These are phyloP conservation scores for Halcyon malimbica DNA, from an alignment of 2,113 vertebrate genomes.

Conservation along the genomic window DNA sequence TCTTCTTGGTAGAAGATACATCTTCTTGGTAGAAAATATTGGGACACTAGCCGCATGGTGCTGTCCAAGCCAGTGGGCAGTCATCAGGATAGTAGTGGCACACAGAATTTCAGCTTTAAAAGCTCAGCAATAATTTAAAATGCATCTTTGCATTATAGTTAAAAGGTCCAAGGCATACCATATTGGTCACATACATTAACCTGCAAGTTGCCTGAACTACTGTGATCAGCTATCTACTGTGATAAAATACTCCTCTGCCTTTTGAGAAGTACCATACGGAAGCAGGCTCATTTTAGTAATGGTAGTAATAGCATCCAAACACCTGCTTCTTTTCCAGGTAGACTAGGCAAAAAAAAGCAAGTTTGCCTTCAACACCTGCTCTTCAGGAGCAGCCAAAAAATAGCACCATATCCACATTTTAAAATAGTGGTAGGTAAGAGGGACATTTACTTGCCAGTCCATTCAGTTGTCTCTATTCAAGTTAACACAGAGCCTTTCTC, in stretches of 20 bases:
- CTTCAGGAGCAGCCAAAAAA: background rate
- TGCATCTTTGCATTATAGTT: background rate
- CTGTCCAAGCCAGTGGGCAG: background rate
- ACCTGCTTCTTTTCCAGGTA: background rate
- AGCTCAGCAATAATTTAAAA: background rate
- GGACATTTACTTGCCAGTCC: background rate
- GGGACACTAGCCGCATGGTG: background rate
- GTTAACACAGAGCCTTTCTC: background rate
- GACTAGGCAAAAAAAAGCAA: background rate
- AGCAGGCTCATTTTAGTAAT: background rate
- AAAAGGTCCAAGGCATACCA: background rate
- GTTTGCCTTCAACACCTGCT: background rate
- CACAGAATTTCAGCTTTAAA: background rate
- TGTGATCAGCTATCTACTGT: background rate
- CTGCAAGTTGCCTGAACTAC: background rate
- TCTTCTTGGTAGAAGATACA: background rate
- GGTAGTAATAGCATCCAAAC: background rate
- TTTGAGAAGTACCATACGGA: background rate
- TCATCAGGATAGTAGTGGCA: background rate
- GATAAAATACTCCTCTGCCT: background rate
- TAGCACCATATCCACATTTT: background rate
- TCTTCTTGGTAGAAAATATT: background rate
- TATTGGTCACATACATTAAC: background rate
- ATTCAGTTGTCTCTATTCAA: background rate
- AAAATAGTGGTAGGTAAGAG: background rate